Evolutionary conservation across 2,888 invertebrate species (phyloP), one percentile per base, ranked within the genome.

Genomic region (Cyclophora punctaria): DNA sequence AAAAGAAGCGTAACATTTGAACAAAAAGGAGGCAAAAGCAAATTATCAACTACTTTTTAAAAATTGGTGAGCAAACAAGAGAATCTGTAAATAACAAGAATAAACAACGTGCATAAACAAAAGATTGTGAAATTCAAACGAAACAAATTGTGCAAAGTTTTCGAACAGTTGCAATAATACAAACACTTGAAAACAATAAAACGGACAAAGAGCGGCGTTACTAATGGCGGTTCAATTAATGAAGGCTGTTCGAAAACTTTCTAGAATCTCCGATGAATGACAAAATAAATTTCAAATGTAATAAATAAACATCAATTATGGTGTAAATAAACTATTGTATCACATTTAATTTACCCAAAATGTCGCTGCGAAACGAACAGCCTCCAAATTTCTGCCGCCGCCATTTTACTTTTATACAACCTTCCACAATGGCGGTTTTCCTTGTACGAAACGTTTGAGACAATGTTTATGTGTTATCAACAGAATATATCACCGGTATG

Each of bases 181-280:
- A 78, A 82, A 80, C 71, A 81, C 73, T 71, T 67, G 71, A 78
- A 76, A 73, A 73, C 66, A 73, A 71, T 65, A 64, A 63, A 59
- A 67, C 51, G 67, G 64, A 53, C 64, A 66, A 68, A 60, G 73
- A 79, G 77, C 76, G 77, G 67, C 65, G 71, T 61, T 57, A 71
- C 70, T 80, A 82, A 84, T 84, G 87, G 88, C 88, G 88, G 85
- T 78, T 73, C 78, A 82, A 80, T 80, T 72, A 75, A 60, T 89
- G 90, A 90, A 90, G 91, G 91, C 91, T 91, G 92, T 91, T 91
- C 91, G 91, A 91, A 90, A 91, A 91, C 91, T 90, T 90, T 86
- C 69, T 45, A 48, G 40, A 48, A 55, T 65, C 69, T 69, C 71
- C 77, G 73, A 82, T 76, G 79, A 81, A 72, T 72, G 73, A 80